Conservation (phyloP, 2,888 invertebrate species). For the Maniola hyperantus region DNA sequence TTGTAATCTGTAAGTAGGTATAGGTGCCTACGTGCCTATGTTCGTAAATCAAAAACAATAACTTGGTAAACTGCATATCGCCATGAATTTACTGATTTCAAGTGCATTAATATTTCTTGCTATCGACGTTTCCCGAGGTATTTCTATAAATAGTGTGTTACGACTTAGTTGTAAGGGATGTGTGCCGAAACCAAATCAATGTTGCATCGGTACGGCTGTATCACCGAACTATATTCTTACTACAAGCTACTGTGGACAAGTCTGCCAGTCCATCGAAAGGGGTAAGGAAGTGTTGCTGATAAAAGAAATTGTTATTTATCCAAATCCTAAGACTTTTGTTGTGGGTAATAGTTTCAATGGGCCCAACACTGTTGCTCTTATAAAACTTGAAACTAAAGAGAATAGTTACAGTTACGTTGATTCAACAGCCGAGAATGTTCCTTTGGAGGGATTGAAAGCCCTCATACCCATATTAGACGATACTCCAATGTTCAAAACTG, state of each 20-base stretch:
- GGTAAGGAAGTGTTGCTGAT: slow-evolving; percentile 15
- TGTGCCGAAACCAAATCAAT: slow-evolving; percentile 39
- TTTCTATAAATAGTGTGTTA: slow-evolving; percentile 47
- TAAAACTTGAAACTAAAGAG: slow-evolving; percentile 24
- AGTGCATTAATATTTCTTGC: slow-evolving; percentile 20
- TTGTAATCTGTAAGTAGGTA: too few relatives aligned
- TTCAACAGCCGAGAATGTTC: slow-evolving; percentile 49
- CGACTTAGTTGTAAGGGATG: slow-evolving; percentile 49
- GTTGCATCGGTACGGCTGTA: slow-evolving; percentile 58
- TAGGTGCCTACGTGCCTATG: neutral
- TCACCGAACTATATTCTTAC: slow-evolving; percentile 52
- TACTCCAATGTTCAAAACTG: slow-evolving; percentile 42
- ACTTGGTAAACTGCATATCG: slow-evolving; percentile 1
- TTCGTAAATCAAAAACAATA: slow-evolving; percentile 6
- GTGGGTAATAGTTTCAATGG: slow-evolving; percentile 11
- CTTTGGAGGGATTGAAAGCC: slow-evolving; percentile 48
- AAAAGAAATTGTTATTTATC: slow-evolving; percentile 25
- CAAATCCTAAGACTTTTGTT: slow-evolving; percentile 28
- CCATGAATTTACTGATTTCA: slow-evolving; percentile 25
- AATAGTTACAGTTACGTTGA: slow-evolving; percentile 38
- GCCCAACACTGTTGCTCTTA: slow-evolving; percentile 32
- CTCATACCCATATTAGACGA: slow-evolving; percentile 46
- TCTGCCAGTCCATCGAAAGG: slow-evolving; percentile 47
- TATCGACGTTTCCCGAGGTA: slow-evolving; percentile 31
- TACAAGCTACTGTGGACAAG: slow-evolving; percentile 55